A percentile compares a stretch with the other conserved stretches of the same genome.
phyloP scores from a whole-genome alignment of 2,888 invertebrate genomes.

The Corythucha ciliata region DNA sequence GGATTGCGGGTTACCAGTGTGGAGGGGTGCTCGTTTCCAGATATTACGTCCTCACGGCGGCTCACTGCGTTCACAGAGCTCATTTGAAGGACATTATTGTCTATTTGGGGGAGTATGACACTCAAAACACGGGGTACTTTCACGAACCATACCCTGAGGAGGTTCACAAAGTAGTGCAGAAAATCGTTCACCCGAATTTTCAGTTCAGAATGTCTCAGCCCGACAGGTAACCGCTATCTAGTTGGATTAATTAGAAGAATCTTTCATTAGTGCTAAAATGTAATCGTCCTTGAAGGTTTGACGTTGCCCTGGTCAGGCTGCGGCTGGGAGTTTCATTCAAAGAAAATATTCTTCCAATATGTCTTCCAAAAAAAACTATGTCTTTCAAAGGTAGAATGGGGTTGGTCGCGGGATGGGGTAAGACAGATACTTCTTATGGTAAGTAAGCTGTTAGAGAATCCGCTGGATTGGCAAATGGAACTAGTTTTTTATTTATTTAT shows the following conservation, averaged over 20 bases:
- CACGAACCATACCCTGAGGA: constrained; percentile 56
- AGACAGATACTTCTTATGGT: constrained; percentile 53
- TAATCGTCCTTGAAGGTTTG: constrained; percentile 42
- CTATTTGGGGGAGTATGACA: constrained; percentile 71
- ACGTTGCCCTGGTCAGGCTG: constrained; percentile 65
- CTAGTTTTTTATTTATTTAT: too few relatives aligned
- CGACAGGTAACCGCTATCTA: constrained; percentile 52
- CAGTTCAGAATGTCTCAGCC: constrained; percentile 73
- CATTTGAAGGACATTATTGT: constrained; percentile 62
- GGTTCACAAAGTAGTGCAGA: constrained; percentile 58
- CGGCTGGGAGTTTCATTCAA: constrained; percentile 54
- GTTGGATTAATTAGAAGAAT: not conserved
- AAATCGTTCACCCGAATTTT: constrained; percentile 70
- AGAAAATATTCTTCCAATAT: constrained; percentile 67
- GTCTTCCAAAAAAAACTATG: constrained; percentile 52
- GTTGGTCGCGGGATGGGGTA: constrained; percentile 75
- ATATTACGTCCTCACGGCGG: constrained; percentile 67
- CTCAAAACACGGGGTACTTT: constrained; percentile 56
- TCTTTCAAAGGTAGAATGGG: constrained; percentile 47
- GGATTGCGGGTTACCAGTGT: constrained; percentile 72
- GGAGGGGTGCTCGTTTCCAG: constrained; percentile 70
- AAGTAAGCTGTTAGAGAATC: constrained; percentile 26
- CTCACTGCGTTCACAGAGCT: constrained; percentile 72
- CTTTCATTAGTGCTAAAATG: not conserved
- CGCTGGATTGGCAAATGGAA: too few relatives aligned